These are phyloP conservation scores for Diplodus puntazzo DNA, from an alignment of 2,797 vertebrate species.

Conservation along the genomic window DNA sequence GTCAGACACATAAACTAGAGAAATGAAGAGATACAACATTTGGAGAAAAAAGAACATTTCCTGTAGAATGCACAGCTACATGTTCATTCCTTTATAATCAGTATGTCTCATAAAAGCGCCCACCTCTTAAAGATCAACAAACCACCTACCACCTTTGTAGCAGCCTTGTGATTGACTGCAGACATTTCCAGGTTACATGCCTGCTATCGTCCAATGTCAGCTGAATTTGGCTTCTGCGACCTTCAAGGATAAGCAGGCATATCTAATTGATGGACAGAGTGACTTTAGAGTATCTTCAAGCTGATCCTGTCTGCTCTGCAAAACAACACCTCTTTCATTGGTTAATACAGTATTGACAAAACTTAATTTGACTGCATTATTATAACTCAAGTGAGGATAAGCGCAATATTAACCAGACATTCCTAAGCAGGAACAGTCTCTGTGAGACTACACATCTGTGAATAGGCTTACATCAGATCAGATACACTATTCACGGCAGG, in stretches of 20 bases:
- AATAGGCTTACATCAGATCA: constrained; percentile 60
- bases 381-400: not conserved
- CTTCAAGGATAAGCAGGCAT: not conserved
- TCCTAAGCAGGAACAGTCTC: constrained; percentile 16
- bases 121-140: too few species aligned
- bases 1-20: too few species aligned
- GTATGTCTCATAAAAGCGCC: too few species aligned
- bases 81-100: too few species aligned
- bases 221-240: not conserved
- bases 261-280: not conserved
- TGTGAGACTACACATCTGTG: constrained; percentile 26
- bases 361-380: not conserved
- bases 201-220: not conserved
- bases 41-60: too few species aligned
- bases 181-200: too few species aligned
- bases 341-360: not conserved
- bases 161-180: too few species aligned
- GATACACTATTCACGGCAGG: constrained; percentile 35
- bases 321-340: not conserved
- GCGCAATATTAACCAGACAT: constrained; percentile 19
- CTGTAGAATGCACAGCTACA: too few species aligned
- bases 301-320: too few species aligned
- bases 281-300: not conserved
- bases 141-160: not conserved
- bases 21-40: too few species aligned